A percentile compares a stretch with the other conserved stretches of the same genome.
Conservation (phyloP, 1,140 invertebrate genomes). For the Drosophila bifasciata region DNA sequence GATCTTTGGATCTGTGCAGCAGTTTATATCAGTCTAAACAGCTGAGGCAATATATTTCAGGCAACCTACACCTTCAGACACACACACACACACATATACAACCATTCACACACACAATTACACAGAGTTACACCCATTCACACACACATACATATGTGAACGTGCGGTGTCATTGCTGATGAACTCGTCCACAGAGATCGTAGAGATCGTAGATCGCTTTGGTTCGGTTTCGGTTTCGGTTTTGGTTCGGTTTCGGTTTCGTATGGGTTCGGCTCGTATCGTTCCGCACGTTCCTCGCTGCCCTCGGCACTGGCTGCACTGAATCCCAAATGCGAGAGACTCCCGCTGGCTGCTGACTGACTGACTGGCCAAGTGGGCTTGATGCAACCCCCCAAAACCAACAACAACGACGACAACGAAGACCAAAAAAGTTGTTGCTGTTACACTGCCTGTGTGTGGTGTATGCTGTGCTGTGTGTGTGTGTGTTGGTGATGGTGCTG, state of each 20-base stretch:
- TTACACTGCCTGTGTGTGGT: conserved; percentile 12
- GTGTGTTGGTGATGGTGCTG: conserved; percentile 15
- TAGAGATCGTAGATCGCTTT: too few species aligned
- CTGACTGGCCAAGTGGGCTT: conserved; percentile 66
- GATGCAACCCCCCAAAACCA: conserved; percentile 64
- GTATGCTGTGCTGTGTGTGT: background rate
- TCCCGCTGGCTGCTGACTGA: too few species aligned
- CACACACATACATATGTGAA: background rate
- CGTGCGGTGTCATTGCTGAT: conserved; percentile 64
- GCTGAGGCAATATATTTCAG: conserved; percentile 33
- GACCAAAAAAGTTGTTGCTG: background rate
- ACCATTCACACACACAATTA: conserved; percentile 10
- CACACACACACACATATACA: conserved; percentile 20
- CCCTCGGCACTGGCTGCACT: conserved; percentile 28
- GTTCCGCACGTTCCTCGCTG: conserved; percentile 52
- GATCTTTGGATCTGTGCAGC: conserved; percentile 8
- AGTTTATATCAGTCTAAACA: too few species aligned
- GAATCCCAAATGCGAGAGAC: conserved; percentile 15
- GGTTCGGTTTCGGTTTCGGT: too few species aligned
- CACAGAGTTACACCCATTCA: too few species aligned
- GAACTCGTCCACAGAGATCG: conserved; percentile 52
- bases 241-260: too few species aligned
- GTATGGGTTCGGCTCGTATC: background rate
- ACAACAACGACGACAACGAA: conserved; percentile 42
- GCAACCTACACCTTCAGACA: conserved; percentile 72